These are phyloP conservation scores for Trichonephila inaurata DNA, from an alignment of 1,140 invertebrate species.

Conservation along the genomic window DNA sequence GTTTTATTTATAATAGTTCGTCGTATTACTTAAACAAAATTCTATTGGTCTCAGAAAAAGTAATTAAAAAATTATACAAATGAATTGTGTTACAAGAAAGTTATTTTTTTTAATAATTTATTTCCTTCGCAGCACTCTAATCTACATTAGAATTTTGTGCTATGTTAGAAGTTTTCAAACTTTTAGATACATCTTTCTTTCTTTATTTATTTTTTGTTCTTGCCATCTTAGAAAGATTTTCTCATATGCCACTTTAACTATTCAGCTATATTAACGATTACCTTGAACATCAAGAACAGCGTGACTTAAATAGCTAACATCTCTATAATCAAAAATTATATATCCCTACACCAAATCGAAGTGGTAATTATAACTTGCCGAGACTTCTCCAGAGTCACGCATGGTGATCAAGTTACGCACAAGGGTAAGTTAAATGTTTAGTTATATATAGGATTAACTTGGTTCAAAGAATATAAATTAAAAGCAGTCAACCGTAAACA, in stretches of 20 bases:
- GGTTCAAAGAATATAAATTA: slow-evolving; percentile 42
- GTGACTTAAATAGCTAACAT: not conserved
- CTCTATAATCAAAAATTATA: not conserved
- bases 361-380: not conserved
- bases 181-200: too few species aligned
- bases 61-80: too few species aligned
- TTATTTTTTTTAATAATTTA: too few species aligned
- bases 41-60: too few species aligned
- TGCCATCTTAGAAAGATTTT: too few species aligned
- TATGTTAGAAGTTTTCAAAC: too few species aligned
- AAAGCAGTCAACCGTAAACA: not conserved
- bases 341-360: not conserved
- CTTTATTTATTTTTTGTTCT: too few species aligned
- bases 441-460: not conserved
- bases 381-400: not conserved
- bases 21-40: too few species aligned
- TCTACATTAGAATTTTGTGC: too few species aligned
- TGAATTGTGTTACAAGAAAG: too few species aligned
- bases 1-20: too few species aligned
- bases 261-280: not conserved
- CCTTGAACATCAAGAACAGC: not conserved
- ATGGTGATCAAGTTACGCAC: not conserved
- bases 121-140: too few species aligned
- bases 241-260: not conserved
- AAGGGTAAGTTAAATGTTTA: not conserved